Evolutionary conservation across 2,888 invertebrate species (phyloP).

Genomic region (Electrophaes corylata): DNA sequence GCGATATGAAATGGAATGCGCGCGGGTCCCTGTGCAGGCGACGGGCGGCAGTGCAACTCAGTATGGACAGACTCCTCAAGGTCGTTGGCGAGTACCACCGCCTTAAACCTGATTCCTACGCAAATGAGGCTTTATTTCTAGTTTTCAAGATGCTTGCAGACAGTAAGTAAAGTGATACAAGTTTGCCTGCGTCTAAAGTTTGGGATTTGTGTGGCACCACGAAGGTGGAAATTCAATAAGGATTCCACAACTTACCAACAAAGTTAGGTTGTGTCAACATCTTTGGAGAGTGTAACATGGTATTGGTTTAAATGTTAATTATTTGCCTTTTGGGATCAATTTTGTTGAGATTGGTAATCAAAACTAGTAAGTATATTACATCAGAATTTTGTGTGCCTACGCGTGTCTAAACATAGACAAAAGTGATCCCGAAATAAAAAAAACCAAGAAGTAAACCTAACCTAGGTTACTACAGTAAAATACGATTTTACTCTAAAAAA

Average conservation of each 20-base stretch:
- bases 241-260: conserved; percentile 15
- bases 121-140: conserved; percentile 6
- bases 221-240: conserved; percentile 24
- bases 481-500: neutral
- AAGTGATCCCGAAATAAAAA: too few relatives aligned
- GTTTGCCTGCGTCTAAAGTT: conserved; percentile 25
- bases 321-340: neutral
- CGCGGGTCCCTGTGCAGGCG: too few relatives aligned
- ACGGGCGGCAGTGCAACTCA: too few relatives aligned
- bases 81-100: too few relatives aligned
- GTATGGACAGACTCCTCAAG: too few relatives aligned
- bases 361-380: too few relatives aligned
- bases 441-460: neutral
- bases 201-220: conserved; percentile 13
- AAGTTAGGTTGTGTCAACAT: conserved; percentile 15
- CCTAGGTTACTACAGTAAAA: neutral
- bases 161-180: conserved; percentile 20
- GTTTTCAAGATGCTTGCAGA: conserved; percentile 15
- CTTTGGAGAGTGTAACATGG: conserved; percentile 7
- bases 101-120: conserved; percentile 9
- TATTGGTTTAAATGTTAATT: conserved; percentile 22
- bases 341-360: neutral
- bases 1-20: too few relatives aligned
- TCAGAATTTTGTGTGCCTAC: too few relatives aligned
- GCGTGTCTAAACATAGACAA: too few relatives aligned